Evolutionary conservation across 2,113 vertebrate species (phyloP).

Genomic region (Paraplagusia blochii): DNA sequence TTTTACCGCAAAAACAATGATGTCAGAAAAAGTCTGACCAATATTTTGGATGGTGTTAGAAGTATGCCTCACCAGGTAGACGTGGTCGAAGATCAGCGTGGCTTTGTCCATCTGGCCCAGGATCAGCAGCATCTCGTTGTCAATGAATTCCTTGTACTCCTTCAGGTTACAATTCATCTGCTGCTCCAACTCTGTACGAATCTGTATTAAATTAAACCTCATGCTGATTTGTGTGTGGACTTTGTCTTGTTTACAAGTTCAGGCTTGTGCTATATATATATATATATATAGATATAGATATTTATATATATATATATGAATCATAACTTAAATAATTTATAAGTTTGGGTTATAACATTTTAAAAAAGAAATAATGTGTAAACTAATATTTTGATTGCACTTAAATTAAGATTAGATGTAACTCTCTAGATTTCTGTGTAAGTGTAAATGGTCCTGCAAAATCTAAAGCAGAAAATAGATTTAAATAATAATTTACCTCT

Average conservation of each 20-base stretch:
- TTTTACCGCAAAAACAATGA: slow-evolving; percentile 20
- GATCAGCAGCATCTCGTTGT: slow-evolving; percentile 97
- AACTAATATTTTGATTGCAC: too few relatives aligned
- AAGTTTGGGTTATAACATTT: too few relatives aligned
- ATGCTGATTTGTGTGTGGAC: neutral
- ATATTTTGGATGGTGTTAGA: slow-evolving; percentile 9
- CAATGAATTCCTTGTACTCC: slow-evolving; percentile 96
- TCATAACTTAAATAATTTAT: too few relatives aligned
- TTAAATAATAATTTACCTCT: too few relatives aligned
- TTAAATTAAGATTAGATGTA: too few relatives aligned
- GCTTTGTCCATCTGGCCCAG: slow-evolving; percentile 99
- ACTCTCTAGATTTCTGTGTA: too few relatives aligned
- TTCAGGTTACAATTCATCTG: slow-evolving; percentile 96
- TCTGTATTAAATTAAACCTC: slow-evolving; percentile 37
- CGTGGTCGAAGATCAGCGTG: slow-evolving; percentile 93
- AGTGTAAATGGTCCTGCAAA: neutral
- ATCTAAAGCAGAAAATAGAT: neutral
- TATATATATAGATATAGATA: too few relatives aligned
- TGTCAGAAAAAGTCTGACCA: slow-evolving; percentile 13
- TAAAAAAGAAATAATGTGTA: too few relatives aligned
- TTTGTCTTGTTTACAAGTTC: neutral
- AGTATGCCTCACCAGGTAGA: slow-evolving; percentile 85
- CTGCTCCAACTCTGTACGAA: slow-evolving; percentile 86
- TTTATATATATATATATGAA: too few relatives aligned
- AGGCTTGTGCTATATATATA: too few relatives aligned